Conservation (phyloP, 2,888 invertebrate genomes). For the Diadromus collaris region DNA sequence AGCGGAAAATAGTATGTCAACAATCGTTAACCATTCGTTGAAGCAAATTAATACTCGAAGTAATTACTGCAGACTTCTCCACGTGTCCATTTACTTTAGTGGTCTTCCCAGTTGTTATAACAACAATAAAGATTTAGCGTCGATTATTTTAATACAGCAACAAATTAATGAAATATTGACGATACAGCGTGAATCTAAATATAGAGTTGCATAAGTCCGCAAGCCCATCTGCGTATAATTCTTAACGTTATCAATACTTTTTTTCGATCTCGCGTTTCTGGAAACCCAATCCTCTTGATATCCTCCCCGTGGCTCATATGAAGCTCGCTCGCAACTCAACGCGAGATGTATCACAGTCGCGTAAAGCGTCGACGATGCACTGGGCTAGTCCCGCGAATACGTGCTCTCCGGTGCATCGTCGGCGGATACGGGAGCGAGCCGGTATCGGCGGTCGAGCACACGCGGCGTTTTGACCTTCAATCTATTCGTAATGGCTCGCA, state of each 20-base stretch:
- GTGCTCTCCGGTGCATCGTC: conserved; percentile 34
- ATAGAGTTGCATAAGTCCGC: conserved; percentile 22
- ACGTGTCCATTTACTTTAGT: no score
- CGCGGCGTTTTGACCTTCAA: conserved; percentile 58
- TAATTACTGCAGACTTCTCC: no score
- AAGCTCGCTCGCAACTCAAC: conserved; percentile 13
- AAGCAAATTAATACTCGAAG: no score
- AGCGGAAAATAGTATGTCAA: no score
- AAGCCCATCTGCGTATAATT: conserved; percentile 1
- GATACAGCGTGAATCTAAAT: conserved; percentile 34
- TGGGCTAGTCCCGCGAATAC: conserved; percentile 35
- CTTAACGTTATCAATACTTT: conserved; percentile 32
- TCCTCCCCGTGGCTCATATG: neutral
- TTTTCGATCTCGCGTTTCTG: conserved; percentile 35
- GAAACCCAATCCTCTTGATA: conserved; percentile 41
- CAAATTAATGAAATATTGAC: neutral
- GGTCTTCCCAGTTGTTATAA: neutral
- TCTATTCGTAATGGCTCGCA: conserved; percentile 56
- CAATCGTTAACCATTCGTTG: no score
- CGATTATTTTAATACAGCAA: neutral
- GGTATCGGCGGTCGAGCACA: conserved; percentile 16
- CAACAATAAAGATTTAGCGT: neutral
- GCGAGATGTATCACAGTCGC: conserved; percentile 30
- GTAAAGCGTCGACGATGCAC: conserved; percentile 48
- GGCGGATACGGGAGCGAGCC: conserved; percentile 17